Conservation (phyloP, 2,113 vertebrate genomes). For the Sclerurus mexicanus region DNA sequence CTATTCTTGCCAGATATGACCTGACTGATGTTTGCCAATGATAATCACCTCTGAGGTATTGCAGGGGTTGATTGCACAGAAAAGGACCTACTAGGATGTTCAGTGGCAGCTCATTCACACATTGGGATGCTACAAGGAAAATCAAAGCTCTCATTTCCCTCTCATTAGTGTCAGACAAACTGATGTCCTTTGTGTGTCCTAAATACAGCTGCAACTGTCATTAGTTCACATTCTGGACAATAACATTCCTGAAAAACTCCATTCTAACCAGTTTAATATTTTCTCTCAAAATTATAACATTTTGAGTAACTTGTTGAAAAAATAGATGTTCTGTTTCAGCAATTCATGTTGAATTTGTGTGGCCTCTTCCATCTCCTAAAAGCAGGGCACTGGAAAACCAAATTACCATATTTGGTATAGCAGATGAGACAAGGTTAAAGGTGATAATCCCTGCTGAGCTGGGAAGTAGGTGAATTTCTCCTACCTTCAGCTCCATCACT, state of each 20-base stretch:
- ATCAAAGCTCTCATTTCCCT: background rate
- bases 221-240: background rate
- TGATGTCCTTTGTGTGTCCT: background rate
- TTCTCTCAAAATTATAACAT: background rate
- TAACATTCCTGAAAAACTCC: background rate
- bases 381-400: background rate
- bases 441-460: background rate
- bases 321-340: background rate
- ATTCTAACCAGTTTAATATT: background rate
- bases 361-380: background rate
- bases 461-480: background rate
- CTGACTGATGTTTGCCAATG: background rate
- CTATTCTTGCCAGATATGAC: background rate
- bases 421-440: background rate
- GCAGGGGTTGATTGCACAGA: background rate
- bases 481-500: background rate
- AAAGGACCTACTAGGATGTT: background rate
- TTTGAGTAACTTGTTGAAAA: background rate
- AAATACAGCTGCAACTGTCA: accelerated
- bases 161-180: background rate
- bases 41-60: background rate
- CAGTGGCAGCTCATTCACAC: background rate
- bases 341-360: background rate
- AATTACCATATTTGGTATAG: background rate
- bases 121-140: background rate